Conservation (phyloP, 2,113 vertebrate genomes). For the Pomatorhinus ruficollis region DNA sequence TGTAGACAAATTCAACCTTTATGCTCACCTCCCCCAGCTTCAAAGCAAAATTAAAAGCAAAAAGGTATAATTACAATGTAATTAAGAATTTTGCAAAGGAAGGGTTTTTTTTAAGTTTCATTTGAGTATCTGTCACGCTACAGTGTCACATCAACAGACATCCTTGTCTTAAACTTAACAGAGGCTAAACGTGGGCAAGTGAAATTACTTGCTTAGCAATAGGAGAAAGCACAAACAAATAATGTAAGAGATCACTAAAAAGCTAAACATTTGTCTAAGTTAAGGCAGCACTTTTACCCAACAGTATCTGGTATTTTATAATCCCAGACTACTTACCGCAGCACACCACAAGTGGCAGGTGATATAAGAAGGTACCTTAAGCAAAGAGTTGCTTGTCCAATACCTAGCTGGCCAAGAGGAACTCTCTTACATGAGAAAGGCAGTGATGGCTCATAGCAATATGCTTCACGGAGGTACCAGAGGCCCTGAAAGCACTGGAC, state of each 20-base stretch:
- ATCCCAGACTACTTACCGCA: slow-evolving; percentile 92
- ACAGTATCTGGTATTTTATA: slow-evolving; percentile 71
- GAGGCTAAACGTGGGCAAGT: neutral
- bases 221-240: slow-evolving; percentile 39
- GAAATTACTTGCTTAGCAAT: neutral
- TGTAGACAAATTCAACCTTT: neutral
- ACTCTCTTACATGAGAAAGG: slow-evolving; percentile 75
- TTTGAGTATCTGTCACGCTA: neutral
- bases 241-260: slow-evolving; percentile 37
- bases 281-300: slow-evolving; percentile 41
- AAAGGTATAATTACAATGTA: neutral
- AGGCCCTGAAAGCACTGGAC: slow-evolving; percentile 77
- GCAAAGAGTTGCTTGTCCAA: slow-evolving; percentile 94
- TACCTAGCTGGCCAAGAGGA: slow-evolving; percentile 77
- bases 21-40: neutral
- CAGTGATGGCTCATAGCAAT: slow-evolving; percentile 72
- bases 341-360: slow-evolving; percentile 71
- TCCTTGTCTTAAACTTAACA: slow-evolving; percentile 21
- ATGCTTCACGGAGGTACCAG: slow-evolving; percentile 70
- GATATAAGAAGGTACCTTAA: slow-evolving; percentile 81
- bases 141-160: neutral
- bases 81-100: neutral
- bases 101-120: neutral
- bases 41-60: slow-evolving; percentile 29
- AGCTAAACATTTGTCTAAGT: slow-evolving; percentile 11